phyloP scores from a whole-genome alignment of 2,888 invertebrate genomes.

The Carpatolechia fugitivella region DNA sequence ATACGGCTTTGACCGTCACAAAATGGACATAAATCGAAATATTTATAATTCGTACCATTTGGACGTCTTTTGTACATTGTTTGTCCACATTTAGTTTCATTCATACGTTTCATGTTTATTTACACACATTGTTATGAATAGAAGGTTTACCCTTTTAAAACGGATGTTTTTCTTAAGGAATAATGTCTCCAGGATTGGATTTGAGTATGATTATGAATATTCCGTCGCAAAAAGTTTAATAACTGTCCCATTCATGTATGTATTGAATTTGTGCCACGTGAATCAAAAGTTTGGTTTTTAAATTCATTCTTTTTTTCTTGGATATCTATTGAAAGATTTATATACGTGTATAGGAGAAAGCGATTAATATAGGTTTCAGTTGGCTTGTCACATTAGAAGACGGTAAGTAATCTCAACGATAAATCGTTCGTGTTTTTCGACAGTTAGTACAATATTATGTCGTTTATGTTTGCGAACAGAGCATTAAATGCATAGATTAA shows the following conservation, averaged over 20 bases:
- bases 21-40: slow-evolving; percentile 52
- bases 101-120: slow-evolving; percentile 50
- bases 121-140: slow-evolving; percentile 57
- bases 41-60: slow-evolving; percentile 56
- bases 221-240: slow-evolving; percentile 31
- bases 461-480: not conserved
- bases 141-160: slow-evolving; percentile 44
- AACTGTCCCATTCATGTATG: slow-evolving; percentile 26
- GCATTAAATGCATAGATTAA: no score
- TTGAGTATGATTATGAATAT: slow-evolving; percentile 39
- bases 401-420: not conserved
- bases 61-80: slow-evolving; percentile 50
- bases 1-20: slow-evolving; percentile 38
- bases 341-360: not conserved
- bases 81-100: slow-evolving; percentile 69
- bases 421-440: not conserved
- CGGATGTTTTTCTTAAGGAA: slow-evolving; percentile 66
- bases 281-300: slow-evolving; percentile 2
- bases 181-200: slow-evolving; percentile 46
- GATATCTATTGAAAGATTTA: not conserved
- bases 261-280: slow-evolving; percentile 2
- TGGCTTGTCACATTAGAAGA: slow-evolving; percentile 2
- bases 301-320: not conserved
- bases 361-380: slow-evolving; percentile 8
- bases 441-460: not conserved